phyloP scores from a whole-genome alignment of 1,140 invertebrate genomes.

The Drosophila funebris region DNA sequence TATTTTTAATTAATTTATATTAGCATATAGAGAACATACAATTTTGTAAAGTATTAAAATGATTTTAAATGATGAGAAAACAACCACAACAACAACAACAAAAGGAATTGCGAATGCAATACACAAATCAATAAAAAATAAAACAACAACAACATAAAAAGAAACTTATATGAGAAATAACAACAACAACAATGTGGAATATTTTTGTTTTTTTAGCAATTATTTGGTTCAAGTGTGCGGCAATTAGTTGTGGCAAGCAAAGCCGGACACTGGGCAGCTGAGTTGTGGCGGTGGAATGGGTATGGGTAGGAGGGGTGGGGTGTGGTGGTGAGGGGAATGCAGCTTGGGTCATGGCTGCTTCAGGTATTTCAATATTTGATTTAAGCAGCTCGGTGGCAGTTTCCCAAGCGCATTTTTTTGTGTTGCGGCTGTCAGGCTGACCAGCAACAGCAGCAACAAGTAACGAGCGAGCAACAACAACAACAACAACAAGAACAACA shows the following conservation, averaged over 20 bases:
- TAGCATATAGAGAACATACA: conserved; percentile 58
- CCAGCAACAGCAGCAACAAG: conserved; percentile 26
- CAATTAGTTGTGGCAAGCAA: conserved; percentile 54
- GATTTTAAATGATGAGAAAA: conserved; percentile 35
- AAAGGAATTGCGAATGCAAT: conserved; percentile 54
- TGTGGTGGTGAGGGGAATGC: conserved; percentile 5
- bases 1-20: conserved; percentile 79
- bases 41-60: conserved; percentile 79
- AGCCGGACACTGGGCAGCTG: neutral
- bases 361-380: conserved; percentile 77
- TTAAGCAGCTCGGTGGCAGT: conserved; percentile 67
- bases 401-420: conserved; percentile 77
- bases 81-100: conserved; percentile 46
- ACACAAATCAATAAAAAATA: conserved; percentile 67
- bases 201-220: conserved; percentile 54
- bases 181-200: conserved; percentile 51
- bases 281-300: neutral
- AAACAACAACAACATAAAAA: conserved; percentile 43
- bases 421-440: conserved; percentile 54
- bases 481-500: conserved; percentile 28
- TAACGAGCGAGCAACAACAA: conserved; percentile 33
- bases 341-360: conserved; percentile 53
- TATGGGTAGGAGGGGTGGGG: neutral
- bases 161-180: conserved; percentile 35
- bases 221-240: conserved; percentile 65